Percentiles rank a stretch among this genome's conserved stretches.
These are phyloP conservation scores for Callionymus lyra DNA, from an alignment of 2,113 vertebrate species.

Conservation along the genomic window DNA sequence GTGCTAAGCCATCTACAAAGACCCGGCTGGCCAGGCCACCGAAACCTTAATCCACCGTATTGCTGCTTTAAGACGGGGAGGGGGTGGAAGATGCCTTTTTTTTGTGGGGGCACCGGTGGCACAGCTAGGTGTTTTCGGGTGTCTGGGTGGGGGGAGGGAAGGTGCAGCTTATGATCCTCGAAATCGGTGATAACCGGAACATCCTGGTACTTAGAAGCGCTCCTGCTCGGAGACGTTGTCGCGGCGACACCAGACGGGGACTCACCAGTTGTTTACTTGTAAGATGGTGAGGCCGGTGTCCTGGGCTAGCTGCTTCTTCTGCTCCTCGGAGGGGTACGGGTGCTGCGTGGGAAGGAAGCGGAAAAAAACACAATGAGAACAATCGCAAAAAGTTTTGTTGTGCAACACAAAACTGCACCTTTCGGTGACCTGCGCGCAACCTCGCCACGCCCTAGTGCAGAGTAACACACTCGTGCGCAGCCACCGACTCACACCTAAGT, in stretches of 20 bases:
- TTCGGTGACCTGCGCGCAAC: slow-evolving; percentile 51
- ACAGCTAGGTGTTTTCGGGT: slow-evolving; percentile 48
- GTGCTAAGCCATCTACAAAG: slow-evolving; percentile 96
- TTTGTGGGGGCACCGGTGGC: slow-evolving; percentile 47
- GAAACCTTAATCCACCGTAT: slow-evolving; percentile 78
- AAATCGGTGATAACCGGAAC: slow-evolving; percentile 66
- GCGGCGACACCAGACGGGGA: slow-evolving; percentile 72
- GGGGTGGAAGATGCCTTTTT: slow-evolving; percentile 46
- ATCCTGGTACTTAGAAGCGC: slow-evolving; percentile 43
- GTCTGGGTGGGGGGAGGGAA: slow-evolving; percentile 24
- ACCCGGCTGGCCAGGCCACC: slow-evolving; percentile 75
- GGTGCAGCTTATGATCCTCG: slow-evolving; percentile 52
- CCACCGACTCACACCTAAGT: slow-evolving; percentile 9
- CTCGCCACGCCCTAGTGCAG: slow-evolving; percentile 32
- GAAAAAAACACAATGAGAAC: slow-evolving; percentile 27
- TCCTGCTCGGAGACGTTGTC: slow-evolving; percentile 37
- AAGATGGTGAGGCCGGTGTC: slow-evolving; percentile 99
- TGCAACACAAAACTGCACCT: slow-evolving; percentile 50
- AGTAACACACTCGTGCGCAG: slow-evolving; percentile 35
- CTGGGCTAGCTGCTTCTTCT: slow-evolving; percentile 99
- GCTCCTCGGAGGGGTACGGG: slow-evolving; percentile 98
- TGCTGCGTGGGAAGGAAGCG: slow-evolving; percentile 75
- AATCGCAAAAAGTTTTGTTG: slow-evolving; percentile 19
- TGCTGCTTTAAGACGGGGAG: slow-evolving; percentile 66
- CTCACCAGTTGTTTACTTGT: slow-evolving; percentile 99